Evolutionary conservation across 2,888 invertebrate genomes (phyloP).

Genomic region (Phasia obesa): DNA sequence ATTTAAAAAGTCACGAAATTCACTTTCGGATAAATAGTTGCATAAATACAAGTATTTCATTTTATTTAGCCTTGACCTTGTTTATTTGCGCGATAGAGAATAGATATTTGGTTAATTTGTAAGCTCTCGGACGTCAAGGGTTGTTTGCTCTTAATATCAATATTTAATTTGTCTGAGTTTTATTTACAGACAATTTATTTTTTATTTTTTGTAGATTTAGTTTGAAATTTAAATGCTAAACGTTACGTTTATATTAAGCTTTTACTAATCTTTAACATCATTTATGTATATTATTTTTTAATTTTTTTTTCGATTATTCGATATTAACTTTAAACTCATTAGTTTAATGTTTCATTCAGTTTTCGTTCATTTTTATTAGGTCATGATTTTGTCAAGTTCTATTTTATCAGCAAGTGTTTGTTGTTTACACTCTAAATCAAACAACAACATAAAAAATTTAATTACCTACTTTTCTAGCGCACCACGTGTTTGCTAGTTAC

Average conservation of each 20-base stretch:
- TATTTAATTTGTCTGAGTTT: too few species aligned
- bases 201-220: too few species aligned
- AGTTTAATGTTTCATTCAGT: not conserved
- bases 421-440: not conserved
- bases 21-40: too few species aligned
- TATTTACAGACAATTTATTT: too few species aligned
- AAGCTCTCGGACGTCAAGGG: too few species aligned
- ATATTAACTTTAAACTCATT: not conserved
- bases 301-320: not conserved
- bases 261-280: not conserved
- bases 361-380: not conserved
- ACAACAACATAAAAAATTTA: not conserved
- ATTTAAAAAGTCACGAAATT: too few species aligned
- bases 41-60: too few species aligned
- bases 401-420: not conserved
- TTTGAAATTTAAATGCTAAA: too few species aligned
- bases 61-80: not conserved
- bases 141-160: too few species aligned
- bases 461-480: not conserved
- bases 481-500: not conserved
- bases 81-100: not conserved
- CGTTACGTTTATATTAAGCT: too few species aligned
- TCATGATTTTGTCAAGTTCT: not conserved
- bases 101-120: not conserved
- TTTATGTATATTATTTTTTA: not conserved